Percentiles rank a stretch among this genome's conserved stretches.
Evolutionary conservation across 2,888 invertebrate species (phyloP).

Genomic region (Caradrina kadenii): DNA sequence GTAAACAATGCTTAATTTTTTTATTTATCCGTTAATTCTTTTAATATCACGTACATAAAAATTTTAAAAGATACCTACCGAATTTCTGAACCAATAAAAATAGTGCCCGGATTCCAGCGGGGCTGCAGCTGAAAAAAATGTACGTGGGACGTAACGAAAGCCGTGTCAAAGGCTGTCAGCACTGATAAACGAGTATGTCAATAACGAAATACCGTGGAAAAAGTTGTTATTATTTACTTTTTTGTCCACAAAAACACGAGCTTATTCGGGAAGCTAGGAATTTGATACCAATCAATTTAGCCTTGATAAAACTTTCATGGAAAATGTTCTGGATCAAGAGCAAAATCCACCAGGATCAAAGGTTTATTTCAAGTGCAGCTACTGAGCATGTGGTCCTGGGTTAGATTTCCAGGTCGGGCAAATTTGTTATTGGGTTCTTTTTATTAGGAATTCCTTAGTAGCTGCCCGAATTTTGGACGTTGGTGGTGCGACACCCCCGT

Average conservation of each 20-base stretch:
- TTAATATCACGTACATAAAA: background rate
- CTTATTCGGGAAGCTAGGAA: background rate
- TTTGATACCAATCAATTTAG: background rate
- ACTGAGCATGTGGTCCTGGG: too few species aligned
- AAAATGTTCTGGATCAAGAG: background rate
- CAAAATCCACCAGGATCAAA: background rate
- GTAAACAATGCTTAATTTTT: background rate
- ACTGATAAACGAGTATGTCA: slow-evolving; percentile 30
- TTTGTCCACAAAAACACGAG: slow-evolving; percentile 11
- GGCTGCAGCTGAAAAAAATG: slow-evolving; percentile 6
- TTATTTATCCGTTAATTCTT: background rate
- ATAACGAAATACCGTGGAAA: slow-evolving; percentile 12
- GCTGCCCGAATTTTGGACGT: too few species aligned
- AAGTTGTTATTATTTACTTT: slow-evolving; percentile 24
- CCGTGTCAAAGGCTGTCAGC: slow-evolving; percentile 19
- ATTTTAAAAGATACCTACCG: background rate
- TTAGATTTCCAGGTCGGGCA: too few species aligned
- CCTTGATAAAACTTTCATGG: background rate
- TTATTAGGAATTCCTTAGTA: too few species aligned
- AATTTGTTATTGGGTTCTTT: too few species aligned
- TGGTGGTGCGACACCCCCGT: too few species aligned
- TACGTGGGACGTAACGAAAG: slow-evolving; percentile 4
- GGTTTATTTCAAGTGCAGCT: too few species aligned
- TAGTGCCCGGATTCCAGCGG: background rate
- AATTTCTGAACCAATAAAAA: background rate